These are phyloP conservation scores for Apeira syringaria DNA, from an alignment of 2,888 invertebrate genomes.

Conservation along the genomic window DNA sequence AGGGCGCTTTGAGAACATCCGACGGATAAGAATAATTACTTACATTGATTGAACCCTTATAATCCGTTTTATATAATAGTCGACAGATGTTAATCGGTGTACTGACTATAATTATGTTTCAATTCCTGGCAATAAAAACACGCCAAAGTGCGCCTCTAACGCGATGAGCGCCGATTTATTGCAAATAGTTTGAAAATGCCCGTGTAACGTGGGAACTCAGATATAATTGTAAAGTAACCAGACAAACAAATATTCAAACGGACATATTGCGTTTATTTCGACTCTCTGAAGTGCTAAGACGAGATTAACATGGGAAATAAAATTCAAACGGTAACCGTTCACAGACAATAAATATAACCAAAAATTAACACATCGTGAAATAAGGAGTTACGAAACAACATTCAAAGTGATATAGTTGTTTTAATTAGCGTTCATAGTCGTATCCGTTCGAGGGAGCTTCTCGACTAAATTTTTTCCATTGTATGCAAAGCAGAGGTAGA, in stretches of 20 bases:
- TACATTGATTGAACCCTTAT: constrained; percentile 82
- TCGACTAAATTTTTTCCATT: constrained; percentile 70
- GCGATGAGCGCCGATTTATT: constrained; percentile 48
- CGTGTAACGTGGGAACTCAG: constrained; percentile 26
- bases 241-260: constrained; percentile 16
- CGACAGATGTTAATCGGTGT: constrained; percentile 81
- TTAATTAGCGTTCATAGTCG: constrained; percentile 77
- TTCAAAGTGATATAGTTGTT: constrained; percentile 66
- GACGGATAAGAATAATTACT: constrained; percentile 84
- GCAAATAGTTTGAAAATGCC: constrained; percentile 38
- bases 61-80: constrained; percentile 79
- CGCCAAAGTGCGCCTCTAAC: constrained; percentile 51
- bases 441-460: constrained; percentile 59
- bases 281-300: constrained; percentile 21
- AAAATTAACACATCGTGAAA: constrained; percentile 59
- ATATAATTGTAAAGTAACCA: constrained; percentile 23
- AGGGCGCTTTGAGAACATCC: constrained; percentile 75
- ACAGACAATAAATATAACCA: constrained; percentile 51
- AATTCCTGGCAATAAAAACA: constrained; percentile 78
- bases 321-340: constrained; percentile 34
- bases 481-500: constrained; percentile 73
- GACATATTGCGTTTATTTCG: constrained; percentile 14
- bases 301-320: constrained; percentile 26
- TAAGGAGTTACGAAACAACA: constrained; percentile 57
- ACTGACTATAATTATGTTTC: constrained; percentile 76